Conservation (phyloP, 2,797 vertebrate genomes). For the Malacoctenus gilli region DNA sequence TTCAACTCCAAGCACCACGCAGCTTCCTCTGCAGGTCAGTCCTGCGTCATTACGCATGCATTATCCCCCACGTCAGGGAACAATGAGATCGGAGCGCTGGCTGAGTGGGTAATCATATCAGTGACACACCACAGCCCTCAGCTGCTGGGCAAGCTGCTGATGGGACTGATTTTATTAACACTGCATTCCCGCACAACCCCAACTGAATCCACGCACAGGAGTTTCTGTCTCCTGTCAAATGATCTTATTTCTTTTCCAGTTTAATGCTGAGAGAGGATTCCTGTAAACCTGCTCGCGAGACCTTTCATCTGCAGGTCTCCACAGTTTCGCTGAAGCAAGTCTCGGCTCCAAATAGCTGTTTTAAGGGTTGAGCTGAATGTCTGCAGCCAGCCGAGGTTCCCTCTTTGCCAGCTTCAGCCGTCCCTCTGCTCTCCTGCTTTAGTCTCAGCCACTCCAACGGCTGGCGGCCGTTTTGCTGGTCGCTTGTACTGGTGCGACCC, state of each 20-base stretch:
- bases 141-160: constrained; percentile 58
- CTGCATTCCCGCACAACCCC: constrained; percentile 47
- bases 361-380: too few relatives aligned
- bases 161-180: constrained; percentile 64
- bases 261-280: too few relatives aligned
- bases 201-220: too few relatives aligned
- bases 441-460: constrained; percentile 10
- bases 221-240: too few relatives aligned
- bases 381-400: not conserved
- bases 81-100: constrained; percentile 64
- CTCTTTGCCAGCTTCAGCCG: constrained; percentile 4
- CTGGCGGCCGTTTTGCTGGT: constrained; percentile 14
- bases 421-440: constrained; percentile 7
- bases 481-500: constrained; percentile 23
- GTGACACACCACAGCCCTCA: constrained; percentile 62
- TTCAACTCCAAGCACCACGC: too few relatives aligned
- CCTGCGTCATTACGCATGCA: constrained; percentile 45
- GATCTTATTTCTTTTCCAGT: too few relatives aligned
- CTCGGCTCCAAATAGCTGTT: too few relatives aligned
- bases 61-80: constrained; percentile 65
- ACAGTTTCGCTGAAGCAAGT: not conserved
- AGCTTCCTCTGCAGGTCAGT: constrained; percentile 50
- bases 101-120: constrained; percentile 73
- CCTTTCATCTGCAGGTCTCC: too few relatives aligned
- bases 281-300: too few relatives aligned